Percentiles rank a stretch among this genome's conserved stretches.
These are phyloP conservation scores for Amphiprion percula DNA, from an alignment of 2,113 vertebrate species.

Conservation along the genomic window DNA sequence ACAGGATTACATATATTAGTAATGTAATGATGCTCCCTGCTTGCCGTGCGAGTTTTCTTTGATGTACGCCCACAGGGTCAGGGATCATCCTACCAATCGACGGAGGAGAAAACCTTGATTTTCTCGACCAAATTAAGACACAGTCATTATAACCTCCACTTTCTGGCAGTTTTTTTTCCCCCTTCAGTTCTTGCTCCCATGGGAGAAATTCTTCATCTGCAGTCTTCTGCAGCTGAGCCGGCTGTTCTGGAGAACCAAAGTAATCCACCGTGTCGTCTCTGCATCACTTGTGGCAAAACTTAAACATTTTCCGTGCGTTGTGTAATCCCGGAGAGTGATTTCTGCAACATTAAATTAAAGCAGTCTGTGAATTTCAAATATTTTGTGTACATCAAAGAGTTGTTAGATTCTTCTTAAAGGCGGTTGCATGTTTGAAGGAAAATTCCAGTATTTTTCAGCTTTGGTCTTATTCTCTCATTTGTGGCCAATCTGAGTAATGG, in stretches of 20 bases:
- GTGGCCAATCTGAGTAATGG: background rate
- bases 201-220: constrained; percentile 61
- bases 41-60: constrained; percentile 49
- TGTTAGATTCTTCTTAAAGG: background rate
- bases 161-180: background rate
- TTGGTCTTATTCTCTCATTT: background rate
- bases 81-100: constrained; percentile 66
- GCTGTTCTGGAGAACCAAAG: constrained; percentile 51
- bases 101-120: constrained; percentile 54
- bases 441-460: background rate
- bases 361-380: constrained; percentile 26
- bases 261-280: constrained; percentile 62
- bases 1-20: constrained; percentile 70
- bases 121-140: constrained; percentile 51
- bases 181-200: constrained; percentile 26
- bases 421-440: background rate
- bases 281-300: constrained; percentile 49
- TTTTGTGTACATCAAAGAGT: constrained; percentile 1
- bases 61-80: constrained; percentile 68
- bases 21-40: constrained; percentile 68
- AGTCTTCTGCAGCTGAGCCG: constrained; percentile 56
- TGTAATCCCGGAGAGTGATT: constrained; percentile 36
- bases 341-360: constrained; percentile 37
- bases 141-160: constrained; percentile 52
- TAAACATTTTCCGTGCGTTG: constrained; percentile 38